These are phyloP conservation scores for Solenopsis invicta DNA, from an alignment of 1,140 invertebrate genomes.

Conservation along the genomic window DNA sequence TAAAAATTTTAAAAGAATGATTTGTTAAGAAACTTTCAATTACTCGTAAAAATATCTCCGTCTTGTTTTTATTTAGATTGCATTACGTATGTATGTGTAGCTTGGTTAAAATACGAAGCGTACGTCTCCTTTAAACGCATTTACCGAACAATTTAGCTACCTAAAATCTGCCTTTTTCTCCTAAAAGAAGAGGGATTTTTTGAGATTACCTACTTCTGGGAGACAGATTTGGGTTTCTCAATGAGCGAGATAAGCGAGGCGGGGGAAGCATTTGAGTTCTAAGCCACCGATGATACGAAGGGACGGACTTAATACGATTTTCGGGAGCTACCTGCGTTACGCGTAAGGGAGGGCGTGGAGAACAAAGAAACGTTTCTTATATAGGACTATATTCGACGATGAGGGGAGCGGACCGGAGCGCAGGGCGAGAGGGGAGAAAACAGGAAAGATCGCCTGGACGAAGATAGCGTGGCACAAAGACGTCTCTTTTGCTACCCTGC, in stretches of 20 bases:
- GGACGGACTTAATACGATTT: slow-evolving; percentile 51
- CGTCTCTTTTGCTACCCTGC: slow-evolving; percentile 58
- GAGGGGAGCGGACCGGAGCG: background rate
- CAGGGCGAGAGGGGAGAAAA: slow-evolving; percentile 30
- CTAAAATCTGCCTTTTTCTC: background rate
- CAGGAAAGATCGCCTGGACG: slow-evolving; percentile 62
- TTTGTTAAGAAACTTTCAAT: background rate
- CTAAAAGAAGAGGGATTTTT: background rate
- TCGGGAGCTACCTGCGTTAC: slow-evolving; percentile 55
- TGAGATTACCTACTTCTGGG: background rate
- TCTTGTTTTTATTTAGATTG: background rate
- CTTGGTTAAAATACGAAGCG: background rate
- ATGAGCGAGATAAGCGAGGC: background rate
- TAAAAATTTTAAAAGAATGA: background rate
- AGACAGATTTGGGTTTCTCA: background rate
- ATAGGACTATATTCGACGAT: slow-evolving; percentile 25
- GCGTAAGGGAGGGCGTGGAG: slow-evolving; percentile 13
- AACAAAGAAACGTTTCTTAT: slow-evolving; percentile 57
- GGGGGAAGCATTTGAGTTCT: background rate
- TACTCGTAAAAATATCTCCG: background rate
- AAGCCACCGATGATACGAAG: background rate
- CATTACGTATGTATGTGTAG: background rate
- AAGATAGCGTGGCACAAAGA: slow-evolving; percentile 54
- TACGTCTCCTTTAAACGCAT: background rate
- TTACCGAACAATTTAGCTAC: background rate